phyloP scores from a whole-genome alignment of 2,888 invertebrate species.

The Protophormia terraenovae region DNA sequence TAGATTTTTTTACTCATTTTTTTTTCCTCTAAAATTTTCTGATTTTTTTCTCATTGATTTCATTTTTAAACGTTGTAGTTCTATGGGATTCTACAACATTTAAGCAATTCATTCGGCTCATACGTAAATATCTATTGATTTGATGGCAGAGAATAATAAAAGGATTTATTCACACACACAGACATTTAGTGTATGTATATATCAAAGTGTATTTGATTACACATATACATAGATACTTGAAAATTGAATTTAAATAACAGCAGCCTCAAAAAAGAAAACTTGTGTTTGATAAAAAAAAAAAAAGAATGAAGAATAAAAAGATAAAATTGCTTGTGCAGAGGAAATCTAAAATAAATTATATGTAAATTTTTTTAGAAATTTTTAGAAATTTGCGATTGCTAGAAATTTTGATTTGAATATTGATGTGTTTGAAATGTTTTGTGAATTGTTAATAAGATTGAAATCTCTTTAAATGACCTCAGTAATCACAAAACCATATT shows the following conservation, averaged over 20 bases:
- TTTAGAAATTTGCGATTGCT: constrained; percentile 13
- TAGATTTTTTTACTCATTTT: background rate
- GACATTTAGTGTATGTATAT: background rate
- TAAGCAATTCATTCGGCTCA: background rate
- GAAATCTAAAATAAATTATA: constrained; percentile 55
- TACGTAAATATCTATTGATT: constrained; percentile 35
- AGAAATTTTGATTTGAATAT: constrained; percentile 31
- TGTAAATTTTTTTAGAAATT: constrained; percentile 39
- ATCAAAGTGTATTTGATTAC: background rate
- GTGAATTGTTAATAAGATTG: background rate
- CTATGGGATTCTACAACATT: background rate
- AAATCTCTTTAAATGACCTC: background rate
- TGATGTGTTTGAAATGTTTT: background rate
- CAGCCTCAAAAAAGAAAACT: background rate
- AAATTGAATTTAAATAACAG: constrained; percentile 45
- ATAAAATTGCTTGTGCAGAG: constrained; percentile 1
- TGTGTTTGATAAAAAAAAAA: constrained; percentile 19
- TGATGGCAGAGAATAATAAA: constrained; percentile 17
- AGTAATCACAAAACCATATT: too few relatives aligned
- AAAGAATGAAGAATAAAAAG: background rate
- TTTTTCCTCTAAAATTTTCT: background rate
- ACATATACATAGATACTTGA: constrained; percentile 11
- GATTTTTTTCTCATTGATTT: too few relatives aligned
- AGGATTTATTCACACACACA: constrained; percentile 30
- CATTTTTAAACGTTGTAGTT: background rate